Percentiles rank a stretch among this genome's conserved stretches.
These are phyloP conservation scores for Chelonus formosanus DNA, from an alignment of 2,888 invertebrate genomes.

Conservation along the genomic window DNA sequence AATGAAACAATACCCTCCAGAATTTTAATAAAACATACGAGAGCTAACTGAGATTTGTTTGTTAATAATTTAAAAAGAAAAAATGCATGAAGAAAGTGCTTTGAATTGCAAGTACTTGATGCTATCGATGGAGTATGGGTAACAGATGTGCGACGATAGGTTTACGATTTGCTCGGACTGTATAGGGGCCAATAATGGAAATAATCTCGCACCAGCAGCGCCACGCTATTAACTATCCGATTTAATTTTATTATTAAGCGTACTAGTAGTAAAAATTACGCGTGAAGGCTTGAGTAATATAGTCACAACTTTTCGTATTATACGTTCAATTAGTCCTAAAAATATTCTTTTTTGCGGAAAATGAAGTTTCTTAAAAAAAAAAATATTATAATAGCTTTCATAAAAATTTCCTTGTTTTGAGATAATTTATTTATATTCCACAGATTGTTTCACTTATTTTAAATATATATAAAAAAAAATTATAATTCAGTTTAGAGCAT, in stretches of 20 bases:
- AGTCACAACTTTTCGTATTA: not conserved
- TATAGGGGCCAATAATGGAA: constrained; percentile 59
- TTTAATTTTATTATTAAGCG: constrained; percentile 60
- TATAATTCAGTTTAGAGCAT: too few species aligned
- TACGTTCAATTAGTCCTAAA: too few species aligned
- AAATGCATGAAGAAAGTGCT: too few species aligned
- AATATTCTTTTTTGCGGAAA: too few species aligned
- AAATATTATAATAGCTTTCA: too few species aligned
- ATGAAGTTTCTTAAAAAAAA: too few species aligned
- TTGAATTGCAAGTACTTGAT: too few species aligned
- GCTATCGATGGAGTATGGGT: constrained; percentile 45
- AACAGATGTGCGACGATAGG: constrained; percentile 62
- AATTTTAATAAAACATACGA: not conserved
- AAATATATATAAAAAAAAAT: too few species aligned
- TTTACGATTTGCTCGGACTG: constrained; percentile 50
- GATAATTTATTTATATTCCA: too few species aligned
- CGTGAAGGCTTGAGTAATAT: not conserved
- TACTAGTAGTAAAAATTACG: constrained; percentile 48
- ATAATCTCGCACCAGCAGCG: constrained; percentile 56
- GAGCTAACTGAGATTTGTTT: not conserved
- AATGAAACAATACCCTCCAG: too few species aligned
- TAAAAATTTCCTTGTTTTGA: too few species aligned
- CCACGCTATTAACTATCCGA: constrained; percentile 54
- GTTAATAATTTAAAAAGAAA: not conserved
- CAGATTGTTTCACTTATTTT: too few species aligned